Evolutionary conservation across 2,113 vertebrate species (phyloP).

Genomic region (Anser cygnoides): DNA sequence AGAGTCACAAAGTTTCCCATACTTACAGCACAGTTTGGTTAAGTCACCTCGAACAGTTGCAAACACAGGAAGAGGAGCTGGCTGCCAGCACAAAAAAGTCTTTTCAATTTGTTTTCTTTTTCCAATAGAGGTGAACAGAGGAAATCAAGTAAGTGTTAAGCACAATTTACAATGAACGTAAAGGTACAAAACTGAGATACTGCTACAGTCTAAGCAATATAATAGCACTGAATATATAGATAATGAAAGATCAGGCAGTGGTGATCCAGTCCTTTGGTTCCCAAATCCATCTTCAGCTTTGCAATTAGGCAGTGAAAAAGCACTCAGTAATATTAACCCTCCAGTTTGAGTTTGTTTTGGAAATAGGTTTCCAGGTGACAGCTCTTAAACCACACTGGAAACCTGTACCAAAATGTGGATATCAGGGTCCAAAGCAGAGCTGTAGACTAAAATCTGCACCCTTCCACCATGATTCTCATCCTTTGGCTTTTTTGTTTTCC

Average conservation of each 20-base stretch:
- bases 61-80: neutral
- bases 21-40: neutral
- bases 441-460: neutral
- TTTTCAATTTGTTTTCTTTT: neutral
- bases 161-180: neutral
- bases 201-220: neutral
- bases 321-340: neutral
- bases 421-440: neutral
- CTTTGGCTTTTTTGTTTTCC: neutral
- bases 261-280: neutral
- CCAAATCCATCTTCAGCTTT: neutral
- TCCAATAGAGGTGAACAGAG: neutral
- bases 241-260: neutral
- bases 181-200: neutral
- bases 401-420: accelerated
- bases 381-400: neutral
- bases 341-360: neutral
- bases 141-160: neutral
- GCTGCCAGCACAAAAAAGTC: neutral
- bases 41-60: neutral
- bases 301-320: neutral
- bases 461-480: accelerated
- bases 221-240: neutral
- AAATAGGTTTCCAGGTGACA: accelerated
- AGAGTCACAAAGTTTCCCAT: neutral